Evolutionary conservation across 2,113 vertebrate genomes (phyloP).

Genomic region (Erythrocercus mccallii): DNA sequence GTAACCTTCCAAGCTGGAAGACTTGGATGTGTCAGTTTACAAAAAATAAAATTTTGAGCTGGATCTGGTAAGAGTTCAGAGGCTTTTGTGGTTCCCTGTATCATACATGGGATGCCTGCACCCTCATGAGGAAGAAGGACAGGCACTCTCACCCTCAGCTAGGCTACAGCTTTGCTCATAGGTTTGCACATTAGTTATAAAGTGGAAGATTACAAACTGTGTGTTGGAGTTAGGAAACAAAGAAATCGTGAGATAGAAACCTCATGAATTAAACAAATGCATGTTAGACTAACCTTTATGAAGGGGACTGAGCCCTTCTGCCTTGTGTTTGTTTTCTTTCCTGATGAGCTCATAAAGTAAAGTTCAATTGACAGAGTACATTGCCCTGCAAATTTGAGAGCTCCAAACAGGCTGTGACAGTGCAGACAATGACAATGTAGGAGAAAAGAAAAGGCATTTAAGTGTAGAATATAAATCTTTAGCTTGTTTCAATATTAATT

Average conservation of each 20-base stretch:
- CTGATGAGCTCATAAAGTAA: not conserved
- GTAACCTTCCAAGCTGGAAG: not conserved
- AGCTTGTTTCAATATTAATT: not conserved
- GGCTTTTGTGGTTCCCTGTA: not conserved
- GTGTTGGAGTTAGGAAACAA: not conserved
- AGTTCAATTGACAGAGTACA: not conserved
- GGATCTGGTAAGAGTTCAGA: not conserved
- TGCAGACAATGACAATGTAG: not conserved
- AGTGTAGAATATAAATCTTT: not conserved
- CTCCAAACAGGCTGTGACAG: not conserved
- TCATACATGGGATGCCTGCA: not conserved
- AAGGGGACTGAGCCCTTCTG: not conserved
- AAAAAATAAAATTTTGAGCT: not conserved
- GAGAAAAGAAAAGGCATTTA: not conserved
- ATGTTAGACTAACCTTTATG: not conserved
- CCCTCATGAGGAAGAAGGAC: not conserved
- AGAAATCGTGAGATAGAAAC: not conserved
- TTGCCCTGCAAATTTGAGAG: not conserved
- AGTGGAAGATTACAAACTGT: not conserved
- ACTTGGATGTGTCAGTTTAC: fast-evolving
- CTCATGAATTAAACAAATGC: not conserved
- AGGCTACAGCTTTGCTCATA: not conserved
- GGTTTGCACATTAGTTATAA: fast-evolving
- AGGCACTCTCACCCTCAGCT: not conserved
- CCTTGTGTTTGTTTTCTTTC: not conserved